These are phyloP conservation scores for Campylomormyrus tamandua DNA, from an alignment of 2,113 vertebrate genomes.

Conservation along the genomic window DNA sequence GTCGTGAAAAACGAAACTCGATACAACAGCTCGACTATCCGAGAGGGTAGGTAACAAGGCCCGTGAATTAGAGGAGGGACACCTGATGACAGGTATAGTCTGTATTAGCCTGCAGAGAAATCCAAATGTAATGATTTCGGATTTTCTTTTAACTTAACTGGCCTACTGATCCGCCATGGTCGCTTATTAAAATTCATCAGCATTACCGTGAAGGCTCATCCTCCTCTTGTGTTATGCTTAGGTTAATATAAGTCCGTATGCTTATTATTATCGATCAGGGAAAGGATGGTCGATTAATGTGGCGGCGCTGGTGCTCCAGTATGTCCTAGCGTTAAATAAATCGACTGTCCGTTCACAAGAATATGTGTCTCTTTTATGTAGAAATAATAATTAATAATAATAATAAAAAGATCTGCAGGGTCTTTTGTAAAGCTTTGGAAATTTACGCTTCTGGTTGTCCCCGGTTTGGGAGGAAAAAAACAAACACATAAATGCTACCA, in stretches of 20 bases:
- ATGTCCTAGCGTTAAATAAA: neutral
- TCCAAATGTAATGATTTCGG: neutral
- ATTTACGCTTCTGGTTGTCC: neutral
- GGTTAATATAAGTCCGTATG: neutral
- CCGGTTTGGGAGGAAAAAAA: neutral
- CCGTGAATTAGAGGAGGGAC: neutral
- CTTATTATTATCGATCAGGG: neutral
- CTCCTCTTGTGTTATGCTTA: neutral
- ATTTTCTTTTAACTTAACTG: neutral
- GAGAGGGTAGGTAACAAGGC: neutral
- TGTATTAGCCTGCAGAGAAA: neutral
- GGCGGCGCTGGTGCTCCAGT: neutral
- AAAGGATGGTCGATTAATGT: neutral
- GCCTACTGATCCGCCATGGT: neutral
- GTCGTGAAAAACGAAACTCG: too few species aligned
- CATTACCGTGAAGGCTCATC: neutral
- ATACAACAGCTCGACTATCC: neutral
- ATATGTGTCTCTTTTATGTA: neutral
- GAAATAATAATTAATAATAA: neutral
- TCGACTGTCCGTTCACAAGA: neutral
- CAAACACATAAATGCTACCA: neutral
- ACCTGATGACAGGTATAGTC: neutral
- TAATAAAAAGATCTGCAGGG: neutral
- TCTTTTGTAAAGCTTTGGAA: neutral
- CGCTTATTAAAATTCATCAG: neutral